Conservation (phyloP, 2,888 invertebrate species). For the Dasysyrphus tricinctus region DNA sequence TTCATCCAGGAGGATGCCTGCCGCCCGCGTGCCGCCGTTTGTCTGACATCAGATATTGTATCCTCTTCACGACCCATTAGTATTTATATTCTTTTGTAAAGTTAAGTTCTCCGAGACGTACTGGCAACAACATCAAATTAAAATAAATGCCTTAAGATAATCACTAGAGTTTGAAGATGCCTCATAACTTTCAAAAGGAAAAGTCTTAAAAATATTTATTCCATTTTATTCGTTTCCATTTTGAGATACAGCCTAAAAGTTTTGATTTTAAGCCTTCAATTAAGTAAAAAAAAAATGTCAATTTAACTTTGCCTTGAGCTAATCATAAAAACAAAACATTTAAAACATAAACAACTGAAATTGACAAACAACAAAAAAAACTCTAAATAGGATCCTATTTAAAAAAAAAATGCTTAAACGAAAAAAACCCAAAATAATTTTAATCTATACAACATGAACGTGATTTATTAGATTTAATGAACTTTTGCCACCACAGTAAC, state of each 20-base stretch:
- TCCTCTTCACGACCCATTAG: background rate
- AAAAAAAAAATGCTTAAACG: constrained; percentile 40
- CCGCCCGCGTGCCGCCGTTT: background rate
- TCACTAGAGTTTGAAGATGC: background rate
- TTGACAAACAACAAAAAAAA: background rate
- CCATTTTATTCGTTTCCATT: background rate
- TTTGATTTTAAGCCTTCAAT: constrained; percentile 23
- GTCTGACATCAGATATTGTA: background rate
- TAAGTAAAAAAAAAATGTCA: constrained; percentile 14
- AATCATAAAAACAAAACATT: constrained; percentile 43
- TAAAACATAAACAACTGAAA: background rate
- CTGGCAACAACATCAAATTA: constrained; percentile 18
- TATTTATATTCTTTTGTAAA: background rate
- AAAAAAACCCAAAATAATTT: constrained; percentile 65
- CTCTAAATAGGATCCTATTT: background rate
- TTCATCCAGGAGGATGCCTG: background rate
- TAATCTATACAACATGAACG: constrained; percentile 68
- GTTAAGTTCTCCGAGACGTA: background rate
- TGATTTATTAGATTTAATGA: constrained; percentile 73
- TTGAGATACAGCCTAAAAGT: background rate
- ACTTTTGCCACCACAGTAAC: constrained; percentile 63
- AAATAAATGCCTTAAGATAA: constrained; percentile 29
- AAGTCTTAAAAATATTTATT: background rate
- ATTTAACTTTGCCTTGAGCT: constrained; percentile 28
- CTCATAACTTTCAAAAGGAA: background rate